Evolutionary conservation across 2,888 invertebrate genomes (phyloP).

Genomic region (Tubiluchus corallicola): DNA sequence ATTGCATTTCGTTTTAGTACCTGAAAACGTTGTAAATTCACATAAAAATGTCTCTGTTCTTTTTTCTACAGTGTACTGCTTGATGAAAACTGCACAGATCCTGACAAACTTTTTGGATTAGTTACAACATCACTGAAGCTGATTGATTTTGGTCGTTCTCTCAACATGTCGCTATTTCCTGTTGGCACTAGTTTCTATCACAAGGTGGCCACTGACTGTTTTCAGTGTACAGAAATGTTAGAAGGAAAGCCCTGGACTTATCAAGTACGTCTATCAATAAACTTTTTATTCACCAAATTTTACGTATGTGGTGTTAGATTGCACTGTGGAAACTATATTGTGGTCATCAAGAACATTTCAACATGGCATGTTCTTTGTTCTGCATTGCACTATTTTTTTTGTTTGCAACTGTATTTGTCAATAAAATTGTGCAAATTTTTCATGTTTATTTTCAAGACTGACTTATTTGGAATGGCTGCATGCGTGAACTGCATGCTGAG

Average conservation of each 20-base stretch:
- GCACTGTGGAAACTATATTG: not conserved
- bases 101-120: not conserved
- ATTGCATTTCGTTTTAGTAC: too few relatives aligned
- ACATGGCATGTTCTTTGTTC: too few relatives aligned
- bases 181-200: conserved; percentile 52
- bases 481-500: conserved; percentile 69
- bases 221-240: conserved; percentile 57
- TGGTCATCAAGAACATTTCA: too few relatives aligned
- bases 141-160: conserved; percentile 84
- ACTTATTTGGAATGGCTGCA: conserved; percentile 70
- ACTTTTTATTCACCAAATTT: not conserved
- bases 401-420: too few relatives aligned
- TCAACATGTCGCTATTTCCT: conserved; percentile 72
- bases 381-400: too few relatives aligned
- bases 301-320: not conserved
- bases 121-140: conserved; percentile 43
- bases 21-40: too few relatives aligned
- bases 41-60: too few relatives aligned
- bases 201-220: conserved; percentile 33
- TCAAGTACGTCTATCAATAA: conserved; percentile 31
- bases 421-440: conserved; percentile 5
- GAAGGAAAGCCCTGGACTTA: conserved; percentile 79
- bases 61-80: not conserved
- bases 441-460: conserved; percentile 40
- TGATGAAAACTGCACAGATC: not conserved